phyloP scores from a whole-genome alignment of 2,113 vertebrate species.

The Leptobrachium ailaonicum region DNA sequence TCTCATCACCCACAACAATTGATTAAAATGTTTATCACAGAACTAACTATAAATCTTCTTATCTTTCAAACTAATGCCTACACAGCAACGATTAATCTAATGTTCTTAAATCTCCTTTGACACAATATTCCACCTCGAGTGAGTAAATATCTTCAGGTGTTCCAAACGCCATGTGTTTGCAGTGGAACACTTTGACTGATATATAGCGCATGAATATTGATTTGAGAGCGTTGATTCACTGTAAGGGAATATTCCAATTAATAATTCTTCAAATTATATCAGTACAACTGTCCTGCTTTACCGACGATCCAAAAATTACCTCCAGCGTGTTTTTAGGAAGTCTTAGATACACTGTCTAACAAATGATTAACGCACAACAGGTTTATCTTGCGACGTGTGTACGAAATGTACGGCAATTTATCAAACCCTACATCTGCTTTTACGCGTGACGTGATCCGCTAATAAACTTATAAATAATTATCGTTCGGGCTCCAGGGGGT shows the following conservation, averaged over 20 bases:
- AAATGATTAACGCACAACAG: not conserved
- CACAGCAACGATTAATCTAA: not conserved
- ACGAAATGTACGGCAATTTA: not conserved
- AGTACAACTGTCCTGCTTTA: not conserved
- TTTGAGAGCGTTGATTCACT: not conserved
- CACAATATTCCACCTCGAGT: not conserved
- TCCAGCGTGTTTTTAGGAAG: not conserved
- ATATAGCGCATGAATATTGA: not conserved
- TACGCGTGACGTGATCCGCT: not conserved
- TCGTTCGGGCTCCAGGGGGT: not conserved
- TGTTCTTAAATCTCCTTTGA: not conserved
- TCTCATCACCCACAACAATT: not conserved
- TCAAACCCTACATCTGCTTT: not conserved
- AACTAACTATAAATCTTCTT: not conserved
- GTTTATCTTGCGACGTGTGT: not conserved
- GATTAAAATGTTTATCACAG: not conserved
- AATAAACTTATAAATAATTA: not conserved
- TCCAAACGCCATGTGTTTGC: not conserved
- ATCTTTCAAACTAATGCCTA: not conserved
- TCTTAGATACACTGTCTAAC: not conserved
- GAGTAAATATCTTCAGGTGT: not conserved
- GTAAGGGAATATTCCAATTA: constrained; percentile 1
- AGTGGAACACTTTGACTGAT: not conserved
- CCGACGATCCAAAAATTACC: not conserved
- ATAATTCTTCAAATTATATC: not conserved